phyloP scores from a whole-genome alignment of 1,140 invertebrate genomes.

The Heliconius nattereri region DNA sequence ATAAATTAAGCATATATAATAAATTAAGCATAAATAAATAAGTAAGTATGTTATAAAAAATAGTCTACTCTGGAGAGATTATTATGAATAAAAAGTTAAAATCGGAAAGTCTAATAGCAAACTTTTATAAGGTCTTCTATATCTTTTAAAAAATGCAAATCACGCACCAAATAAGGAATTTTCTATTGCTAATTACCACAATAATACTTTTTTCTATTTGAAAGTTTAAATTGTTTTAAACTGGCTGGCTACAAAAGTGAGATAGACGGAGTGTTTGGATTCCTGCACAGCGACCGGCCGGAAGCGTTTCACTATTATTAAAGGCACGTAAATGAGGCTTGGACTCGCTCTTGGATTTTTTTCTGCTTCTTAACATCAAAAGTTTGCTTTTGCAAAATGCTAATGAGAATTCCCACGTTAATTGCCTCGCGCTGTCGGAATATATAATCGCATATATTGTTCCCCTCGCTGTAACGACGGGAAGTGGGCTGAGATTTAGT shows the following conservation, averaged over 20 bases:
- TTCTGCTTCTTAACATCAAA: conserved; percentile 72
- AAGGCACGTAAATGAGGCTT: conserved; percentile 72
- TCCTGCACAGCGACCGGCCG: conserved; percentile 52
- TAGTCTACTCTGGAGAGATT: too few relatives aligned
- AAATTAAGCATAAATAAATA: background rate
- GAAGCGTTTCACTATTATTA: conserved; percentile 65
- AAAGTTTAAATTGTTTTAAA: conserved; percentile 24
- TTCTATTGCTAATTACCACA: background rate
- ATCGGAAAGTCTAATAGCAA: too few relatives aligned
- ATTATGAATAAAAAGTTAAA: too few relatives aligned
- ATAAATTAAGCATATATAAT: too few relatives aligned
- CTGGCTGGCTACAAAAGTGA: conserved; percentile 19
- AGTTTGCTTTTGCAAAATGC: conserved; percentile 71
- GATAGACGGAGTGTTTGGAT: conserved; percentile 44
- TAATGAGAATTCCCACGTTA: conserved; percentile 76
- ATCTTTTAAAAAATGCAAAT: too few relatives aligned
- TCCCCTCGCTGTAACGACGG: conserved; percentile 53
- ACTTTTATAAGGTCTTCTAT: too few relatives aligned
- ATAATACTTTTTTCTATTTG: background rate
- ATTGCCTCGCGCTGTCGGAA: conserved; percentile 66
- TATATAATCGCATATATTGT: conserved; percentile 74
- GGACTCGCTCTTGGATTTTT: conserved; percentile 67
- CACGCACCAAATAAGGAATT: too few relatives aligned
- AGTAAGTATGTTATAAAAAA: too few relatives aligned
- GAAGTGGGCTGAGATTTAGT: conserved; percentile 55